Base-by-base conservation (phyloP, 2,113 vertebrate genomes). In the Geothlypis trichas region DNA sequence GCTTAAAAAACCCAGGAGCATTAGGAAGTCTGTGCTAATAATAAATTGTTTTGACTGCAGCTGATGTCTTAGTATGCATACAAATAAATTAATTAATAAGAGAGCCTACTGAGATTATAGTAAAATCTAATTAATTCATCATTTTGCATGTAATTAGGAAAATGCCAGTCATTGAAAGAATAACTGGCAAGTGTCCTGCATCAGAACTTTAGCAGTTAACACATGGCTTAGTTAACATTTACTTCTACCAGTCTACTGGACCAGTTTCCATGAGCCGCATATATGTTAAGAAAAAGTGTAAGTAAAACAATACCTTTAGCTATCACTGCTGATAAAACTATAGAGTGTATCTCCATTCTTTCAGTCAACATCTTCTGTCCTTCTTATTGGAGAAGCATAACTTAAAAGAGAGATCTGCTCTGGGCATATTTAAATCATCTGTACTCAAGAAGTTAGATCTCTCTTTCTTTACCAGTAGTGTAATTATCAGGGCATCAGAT, bases 121-220 rank as follows among this genome's bases (percentile, higher is more conserved):
- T 37, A 88, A 82, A 94, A 63, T 44, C 11, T 14, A 91, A n/a
- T 93, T 91, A 90, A 65, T 41, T 22, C 21, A 76, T 76, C 42
- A 57, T 75, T 95, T 96, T 96, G 30, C 67, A 85, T 68, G 51
- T n/a, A 79, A 93, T 88, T 90, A 90, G 63, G 80, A 91, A 95
- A 92, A 84, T 49, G 73, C 54, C 91, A 90, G 37, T 89, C 58
- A 90, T 49, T 5, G 21, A 89, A 71, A 57, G 26, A 61, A 83
- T 66, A 87, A 66, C 54, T 89, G 80, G 24, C 57, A 87, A 87
- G 41, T 76, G 63, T 76, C 72, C 54, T 69, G 54, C 41, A 76
- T 69, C 49, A 95, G 83, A 95, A 37, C 33, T 92, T 80, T 63
- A 89, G 62, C 57, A 78, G 47, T 6, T 82, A 52, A 55, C 78